phyloP scores from a whole-genome alignment of 2,113 vertebrate genomes.

The Psittacus erithacus region DNA sequence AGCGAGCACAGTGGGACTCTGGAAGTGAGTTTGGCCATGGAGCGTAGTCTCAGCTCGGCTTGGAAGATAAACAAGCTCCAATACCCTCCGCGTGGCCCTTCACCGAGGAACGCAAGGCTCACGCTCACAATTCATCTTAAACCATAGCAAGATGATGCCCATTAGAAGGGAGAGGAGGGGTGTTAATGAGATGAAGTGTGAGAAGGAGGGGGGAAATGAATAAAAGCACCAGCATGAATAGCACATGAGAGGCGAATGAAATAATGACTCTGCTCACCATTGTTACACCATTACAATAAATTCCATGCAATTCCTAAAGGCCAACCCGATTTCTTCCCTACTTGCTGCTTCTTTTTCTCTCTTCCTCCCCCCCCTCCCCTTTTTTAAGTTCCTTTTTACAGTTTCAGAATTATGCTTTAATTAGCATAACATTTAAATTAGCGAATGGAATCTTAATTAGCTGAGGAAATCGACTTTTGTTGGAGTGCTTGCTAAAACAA shows the following conservation, averaged over 20 bases:
- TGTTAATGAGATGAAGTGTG: constrained; percentile 71
- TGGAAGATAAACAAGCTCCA: background rate
- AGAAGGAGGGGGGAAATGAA: constrained; percentile 33
- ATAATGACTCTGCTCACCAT: constrained; percentile 71
- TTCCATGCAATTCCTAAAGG: constrained; percentile 78
- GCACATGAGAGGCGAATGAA: constrained; percentile 67
- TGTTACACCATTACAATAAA: constrained; percentile 71
- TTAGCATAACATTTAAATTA: constrained; percentile 87
- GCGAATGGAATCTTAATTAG: constrained; percentile 83
- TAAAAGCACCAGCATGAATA: constrained; percentile 56
- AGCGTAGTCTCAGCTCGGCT: background rate
- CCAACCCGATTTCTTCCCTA: constrained; percentile 59
- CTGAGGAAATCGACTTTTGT: constrained; percentile 83
- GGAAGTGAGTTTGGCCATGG: background rate
- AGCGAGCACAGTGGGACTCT: background rate
- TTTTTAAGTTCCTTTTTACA: constrained; percentile 70
- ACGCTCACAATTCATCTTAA: constrained; percentile 65
- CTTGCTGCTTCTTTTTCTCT: constrained; percentile 49
- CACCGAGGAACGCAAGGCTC: constrained; percentile 41
- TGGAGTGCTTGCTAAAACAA: constrained; percentile 83
- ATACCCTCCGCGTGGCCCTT: constrained; percentile 41
- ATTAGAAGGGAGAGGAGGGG: constrained; percentile 55
- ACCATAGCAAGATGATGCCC: constrained; percentile 55
- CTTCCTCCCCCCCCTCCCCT: background rate
- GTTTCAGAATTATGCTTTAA: constrained; percentile 82